Base-by-base conservation (phyloP, 2,113 vertebrate species). In the Choloepus hoffmanni region DNA sequence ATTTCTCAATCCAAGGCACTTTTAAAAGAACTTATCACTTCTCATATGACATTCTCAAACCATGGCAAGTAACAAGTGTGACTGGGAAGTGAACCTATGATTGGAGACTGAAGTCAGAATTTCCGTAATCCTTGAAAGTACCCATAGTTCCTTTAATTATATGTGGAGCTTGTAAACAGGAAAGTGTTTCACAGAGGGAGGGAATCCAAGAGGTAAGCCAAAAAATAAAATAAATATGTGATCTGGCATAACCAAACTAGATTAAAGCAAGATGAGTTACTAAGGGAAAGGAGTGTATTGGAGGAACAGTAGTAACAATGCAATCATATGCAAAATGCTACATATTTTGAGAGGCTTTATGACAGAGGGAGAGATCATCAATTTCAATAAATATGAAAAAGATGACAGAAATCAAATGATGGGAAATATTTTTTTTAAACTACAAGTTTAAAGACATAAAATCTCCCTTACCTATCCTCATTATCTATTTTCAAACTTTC, bases 111-210 rank as follows among this genome's bases (percentile, higher is more conserved):
- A 96, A 98, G 88, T 93, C 97, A 97, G 94, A 92, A 94, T 96
- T 94, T 84, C 95, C 97, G 90, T 94, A 98, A 97, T 98, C 97
- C 96, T 96, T 82, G 68, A 72, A 96, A 97, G 92, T 95, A 95
- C 78, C 97, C 86, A 94, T 94, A 95, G 92, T 98, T 98, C 92
- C 96, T 97, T 91, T 97, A 93, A 97, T 97, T 97, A 85, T 85
- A 93, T 68, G 81, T 68, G 7, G 89, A 92, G 74, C 84, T 95
- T 92, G 24, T 96, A 97, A 98, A 97, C 92, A 97, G 82, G 50
- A 97, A 97, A 98, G 92, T 89, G 74, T 90, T 98, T 97, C 96
- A 97, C 40, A 95, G 84, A 97, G 85, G 53, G 95, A 95, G 65
- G 95, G 92, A 95, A 97, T 65, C 53, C 95, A 96, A 98, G 84